phyloP scores from a whole-genome alignment of 2,888 invertebrate genomes.

The Xylophagus ater region DNA sequence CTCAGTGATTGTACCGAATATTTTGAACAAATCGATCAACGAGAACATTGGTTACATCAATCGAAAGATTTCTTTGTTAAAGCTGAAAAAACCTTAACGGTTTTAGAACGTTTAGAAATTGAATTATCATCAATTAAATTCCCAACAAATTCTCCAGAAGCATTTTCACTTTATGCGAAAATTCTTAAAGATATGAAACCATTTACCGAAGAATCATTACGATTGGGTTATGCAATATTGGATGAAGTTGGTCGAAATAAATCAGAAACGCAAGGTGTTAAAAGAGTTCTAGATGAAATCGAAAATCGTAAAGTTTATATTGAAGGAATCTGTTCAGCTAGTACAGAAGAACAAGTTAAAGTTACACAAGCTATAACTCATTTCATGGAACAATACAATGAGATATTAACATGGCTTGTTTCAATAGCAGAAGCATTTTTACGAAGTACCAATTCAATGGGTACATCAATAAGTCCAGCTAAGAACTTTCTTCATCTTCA shows the following conservation, averaged over 20 bases:
- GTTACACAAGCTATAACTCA: constrained; percentile 55
- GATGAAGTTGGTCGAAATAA: constrained; percentile 52
- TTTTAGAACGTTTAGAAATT: constrained; percentile 63
- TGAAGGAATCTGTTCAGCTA: constrained; percentile 51
- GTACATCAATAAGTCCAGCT: constrained; percentile 52
- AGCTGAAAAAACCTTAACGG: constrained; percentile 58
- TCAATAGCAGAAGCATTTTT: constrained; percentile 63
- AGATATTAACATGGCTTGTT: constrained; percentile 61
- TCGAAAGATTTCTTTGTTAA: constrained; percentile 62
- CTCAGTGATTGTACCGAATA: constrained; percentile 58
- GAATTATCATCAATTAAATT: constrained; percentile 55
- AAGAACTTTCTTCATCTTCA: constrained; percentile 64
- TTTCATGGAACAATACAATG: constrained; percentile 58
- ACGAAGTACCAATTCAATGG: constrained; percentile 62
- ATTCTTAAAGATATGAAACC: constrained; percentile 54
- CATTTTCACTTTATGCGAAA: constrained; percentile 56
- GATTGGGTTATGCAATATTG: constrained; percentile 60
- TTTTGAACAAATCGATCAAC: constrained; percentile 55
- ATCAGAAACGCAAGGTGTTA: constrained; percentile 56
- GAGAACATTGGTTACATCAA: constrained; percentile 53
- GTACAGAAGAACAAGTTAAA: constrained; percentile 56
- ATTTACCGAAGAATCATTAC: constrained; percentile 53
- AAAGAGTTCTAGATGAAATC: constrained; percentile 55
- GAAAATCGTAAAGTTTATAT: constrained; percentile 60
- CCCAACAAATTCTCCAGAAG: constrained; percentile 51